Percentiles rank a stretch among this genome's conserved stretches.
Evolutionary conservation across 2,113 vertebrate species (phyloP).

Genomic region (Gracilinanus agilis): DNA sequence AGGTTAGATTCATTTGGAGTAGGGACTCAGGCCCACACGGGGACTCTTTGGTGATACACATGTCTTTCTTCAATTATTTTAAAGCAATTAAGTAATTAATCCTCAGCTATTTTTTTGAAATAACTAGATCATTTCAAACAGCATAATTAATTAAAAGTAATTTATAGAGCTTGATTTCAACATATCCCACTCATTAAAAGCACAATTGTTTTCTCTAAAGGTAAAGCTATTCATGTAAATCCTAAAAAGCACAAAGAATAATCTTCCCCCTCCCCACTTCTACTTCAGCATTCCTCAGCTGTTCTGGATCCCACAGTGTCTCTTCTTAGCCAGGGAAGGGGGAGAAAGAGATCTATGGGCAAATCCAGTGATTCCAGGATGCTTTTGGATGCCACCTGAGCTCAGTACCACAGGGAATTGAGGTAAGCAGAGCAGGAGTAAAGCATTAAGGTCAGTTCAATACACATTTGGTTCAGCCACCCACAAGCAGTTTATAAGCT

Average conservation of each 20-base stretch:
- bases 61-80: neutral
- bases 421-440: neutral
- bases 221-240: neutral
- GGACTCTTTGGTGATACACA: neutral
- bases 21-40: neutral
- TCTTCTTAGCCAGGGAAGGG: neutral
- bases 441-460: neutral
- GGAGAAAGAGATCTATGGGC: neutral
- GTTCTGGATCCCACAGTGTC: neutral
- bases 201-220: slow-evolving; percentile 10
- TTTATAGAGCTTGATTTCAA: neutral
- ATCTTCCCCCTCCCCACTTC: neutral
- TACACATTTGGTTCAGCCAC: neutral
- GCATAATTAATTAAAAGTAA: neutral
- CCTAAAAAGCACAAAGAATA: neutral
- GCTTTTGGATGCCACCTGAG: neutral
- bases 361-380: neutral
- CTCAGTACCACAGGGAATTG: neutral
- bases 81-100: neutral
- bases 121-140: neutral
- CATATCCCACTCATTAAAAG: neutral
- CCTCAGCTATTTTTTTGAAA: neutral
- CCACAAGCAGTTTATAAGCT: neutral
- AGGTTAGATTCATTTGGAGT: neutral
- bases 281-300: neutral